Base-by-base conservation (phyloP, 2,113 vertebrate genomes). In the Trichechus manatus region DNA sequence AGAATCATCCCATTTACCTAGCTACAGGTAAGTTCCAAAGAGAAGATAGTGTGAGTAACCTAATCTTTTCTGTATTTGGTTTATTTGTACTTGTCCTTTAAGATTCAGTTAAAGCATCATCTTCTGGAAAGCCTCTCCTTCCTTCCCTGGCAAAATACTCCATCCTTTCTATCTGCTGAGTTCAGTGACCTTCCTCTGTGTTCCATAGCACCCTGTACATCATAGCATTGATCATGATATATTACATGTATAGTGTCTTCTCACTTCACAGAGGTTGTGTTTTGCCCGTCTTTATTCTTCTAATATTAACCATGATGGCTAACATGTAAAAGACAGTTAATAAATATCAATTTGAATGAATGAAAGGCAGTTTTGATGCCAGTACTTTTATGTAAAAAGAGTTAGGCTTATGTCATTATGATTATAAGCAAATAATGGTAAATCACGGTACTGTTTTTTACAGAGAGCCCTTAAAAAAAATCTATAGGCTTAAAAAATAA, bases 1-100 rank as follows among this genome's bases (percentile, higher is more conserved):
- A 99, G 97, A 99, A 99, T 94, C 99, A 99, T 94, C 99, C 99
- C 29, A 99, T 99, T 97, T 99, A 99, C 97, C 98, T 99, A 84
- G 99, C 99, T 53, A 99, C 99, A 98, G 99, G 99, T 99, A 98
- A 93, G 98, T 96, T 93, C 75, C 53, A 80, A 81, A 53, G 82
- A 87, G 44, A 96, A 78, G 68, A 70, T 17, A 59, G 44, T 56
- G 20, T 64, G 39, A 70, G 20, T 61, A 44, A 33, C 19, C 56
- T 66, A 68, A 63, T 95, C 17, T 93, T 25, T 87, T 87, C 36
- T 68, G 2, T 22, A 27, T 86, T 74, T 81, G 47, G 23, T n/a
- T 64, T 90, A 61, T 68, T 88, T 25, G 20, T 61, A 56, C 4
- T 19, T 85, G 36, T 61, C 29, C 68, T 79, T 88, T 61, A 80